Evolutionary conservation across 2,888 invertebrate species (phyloP).

Genomic region (Spicauda simplicius): DNA sequence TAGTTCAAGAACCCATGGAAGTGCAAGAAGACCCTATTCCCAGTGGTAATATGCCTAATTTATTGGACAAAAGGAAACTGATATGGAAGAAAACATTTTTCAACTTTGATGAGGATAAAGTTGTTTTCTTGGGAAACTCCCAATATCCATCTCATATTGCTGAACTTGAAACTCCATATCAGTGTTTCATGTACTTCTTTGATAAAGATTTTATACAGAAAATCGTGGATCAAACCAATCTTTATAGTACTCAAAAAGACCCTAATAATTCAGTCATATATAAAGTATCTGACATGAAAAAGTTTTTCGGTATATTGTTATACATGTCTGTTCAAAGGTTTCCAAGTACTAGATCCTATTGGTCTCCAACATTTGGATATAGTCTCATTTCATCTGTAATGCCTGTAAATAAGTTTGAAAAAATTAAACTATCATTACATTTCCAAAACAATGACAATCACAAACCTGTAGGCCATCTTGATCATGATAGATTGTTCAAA

Average conservation of each 20-base stretch:
- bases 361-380: conserved; percentile 18
- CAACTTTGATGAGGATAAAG: conserved; percentile 35
- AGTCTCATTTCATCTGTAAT: conserved; percentile 17
- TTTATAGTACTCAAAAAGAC: conserved; percentile 33
- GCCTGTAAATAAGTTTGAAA: conserved; percentile 39
- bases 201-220: conserved; percentile 25
- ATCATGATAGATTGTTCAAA: conserved; percentile 47
- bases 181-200: conserved; percentile 24
- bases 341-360: conserved; percentile 32
- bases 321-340: conserved; percentile 39
- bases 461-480: conserved; percentile 29
- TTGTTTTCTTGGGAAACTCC: conserved; percentile 34
- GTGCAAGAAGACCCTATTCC: conserved; percentile 31
- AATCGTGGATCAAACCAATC: conserved; percentile 22
- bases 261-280: conserved; percentile 23
- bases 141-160: conserved; percentile 20
- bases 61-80: conserved; percentile 16
- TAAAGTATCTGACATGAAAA: conserved; percentile 28
- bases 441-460: conserved; percentile 27
- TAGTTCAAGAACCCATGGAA: conserved; percentile 33
- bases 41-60: conserved; percentile 25
- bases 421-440: conserved; percentile 36
- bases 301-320: conserved; percentile 41
- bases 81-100: conserved; percentile 29
- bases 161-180: conserved; percentile 25